phyloP scores from a whole-genome alignment of 2,113 vertebrate species.

The Percina caprodes region DNA sequence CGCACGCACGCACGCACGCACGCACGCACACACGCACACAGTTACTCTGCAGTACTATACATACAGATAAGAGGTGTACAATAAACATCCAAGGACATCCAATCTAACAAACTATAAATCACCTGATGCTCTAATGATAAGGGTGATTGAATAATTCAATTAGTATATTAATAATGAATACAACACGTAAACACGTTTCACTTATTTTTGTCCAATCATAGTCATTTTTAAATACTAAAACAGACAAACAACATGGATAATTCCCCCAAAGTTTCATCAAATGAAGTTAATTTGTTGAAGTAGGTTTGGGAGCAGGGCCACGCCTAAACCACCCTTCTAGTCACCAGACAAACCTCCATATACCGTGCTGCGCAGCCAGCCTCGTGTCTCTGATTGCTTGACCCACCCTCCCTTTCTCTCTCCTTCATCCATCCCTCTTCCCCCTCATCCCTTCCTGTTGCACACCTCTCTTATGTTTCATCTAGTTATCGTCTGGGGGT shows the following conservation, averaged over 20 bases:
- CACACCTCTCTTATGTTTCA: too few species aligned
- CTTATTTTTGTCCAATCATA: neutral
- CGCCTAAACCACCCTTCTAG: too few species aligned
- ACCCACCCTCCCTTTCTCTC: too few species aligned
- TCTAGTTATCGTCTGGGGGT: too few species aligned
- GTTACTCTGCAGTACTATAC: conserved; percentile 33
- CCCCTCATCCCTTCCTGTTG: too few species aligned
- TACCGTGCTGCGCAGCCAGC: too few species aligned
- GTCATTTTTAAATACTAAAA: neutral
- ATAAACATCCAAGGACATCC: conserved; percentile 47
- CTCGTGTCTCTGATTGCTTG: too few species aligned
- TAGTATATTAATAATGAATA: neutral
- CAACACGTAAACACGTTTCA: neutral
- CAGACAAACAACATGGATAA: neutral
- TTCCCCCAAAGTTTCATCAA: neutral
- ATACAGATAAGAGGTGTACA: conserved; percentile 61
- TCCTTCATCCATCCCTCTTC: too few species aligned
- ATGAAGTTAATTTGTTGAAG: too few species aligned
- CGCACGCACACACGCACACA: conserved; percentile 30
- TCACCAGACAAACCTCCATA: too few species aligned
- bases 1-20: conserved; percentile 13
- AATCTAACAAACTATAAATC: conserved; percentile 26
- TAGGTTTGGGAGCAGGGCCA: too few species aligned
- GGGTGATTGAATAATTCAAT: neutral
- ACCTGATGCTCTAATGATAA: neutral